A percentile compares a stretch with the other conserved stretches of the same genome.
Conservation (phyloP, 2,888 invertebrate species). For the Tryphoninae sp. region DNA sequence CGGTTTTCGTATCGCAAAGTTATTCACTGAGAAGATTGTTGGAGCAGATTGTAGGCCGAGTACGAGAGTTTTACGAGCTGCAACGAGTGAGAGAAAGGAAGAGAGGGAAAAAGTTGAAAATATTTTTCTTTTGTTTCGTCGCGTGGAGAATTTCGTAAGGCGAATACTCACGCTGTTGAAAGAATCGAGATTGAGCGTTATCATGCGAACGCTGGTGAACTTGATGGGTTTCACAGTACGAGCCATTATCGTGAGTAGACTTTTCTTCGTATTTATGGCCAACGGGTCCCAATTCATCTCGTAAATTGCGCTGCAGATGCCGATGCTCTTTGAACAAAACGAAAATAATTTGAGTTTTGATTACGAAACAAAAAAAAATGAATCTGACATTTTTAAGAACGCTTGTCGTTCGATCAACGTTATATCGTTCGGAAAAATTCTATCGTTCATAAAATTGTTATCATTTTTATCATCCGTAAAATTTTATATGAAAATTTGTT, state of each 20-base stretch:
- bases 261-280: conserved; percentile 27
- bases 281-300: conserved; percentile 65
- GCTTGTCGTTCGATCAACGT: no score
- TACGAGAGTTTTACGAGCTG: conserved; percentile 70
- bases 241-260: conserved; percentile 59
- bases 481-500: no score
- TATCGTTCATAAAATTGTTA: no score
- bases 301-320: conserved; percentile 60
- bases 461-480: no score
- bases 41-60: conserved; percentile 68
- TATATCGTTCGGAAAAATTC: no score
- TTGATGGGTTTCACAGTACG: conserved; percentile 50
- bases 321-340: conserved; percentile 61
- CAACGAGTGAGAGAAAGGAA: conserved; percentile 17
- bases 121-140: no score
- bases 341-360: background rate
- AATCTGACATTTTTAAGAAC: no score
- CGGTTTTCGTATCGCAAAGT: background rate
- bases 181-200: conserved; percentile 40
- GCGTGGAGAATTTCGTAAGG: no score
- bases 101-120: background rate
- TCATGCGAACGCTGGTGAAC: conserved; percentile 32
- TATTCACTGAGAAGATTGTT: conserved; percentile 54
- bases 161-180: conserved; percentile 31
- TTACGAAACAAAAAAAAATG: background rate